Conservation (phyloP, 37 sponge, comb jelly and placozoan species). For the Ianthella basta region DNA sequence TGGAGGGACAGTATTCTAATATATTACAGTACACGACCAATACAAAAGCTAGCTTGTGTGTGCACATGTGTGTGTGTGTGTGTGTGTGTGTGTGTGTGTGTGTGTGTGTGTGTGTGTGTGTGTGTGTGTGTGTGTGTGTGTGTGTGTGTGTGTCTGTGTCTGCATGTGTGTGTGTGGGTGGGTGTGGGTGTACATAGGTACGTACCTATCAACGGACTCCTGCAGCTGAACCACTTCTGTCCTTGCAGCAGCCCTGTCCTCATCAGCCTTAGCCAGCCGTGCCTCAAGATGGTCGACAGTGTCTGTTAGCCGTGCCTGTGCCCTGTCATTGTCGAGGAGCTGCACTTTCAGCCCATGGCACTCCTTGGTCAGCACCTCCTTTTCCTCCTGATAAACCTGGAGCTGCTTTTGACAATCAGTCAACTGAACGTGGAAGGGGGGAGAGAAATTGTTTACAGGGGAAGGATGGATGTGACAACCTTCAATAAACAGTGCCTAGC, state of each 20-base stretch:
- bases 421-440: too few species aligned
- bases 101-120: too few species aligned
- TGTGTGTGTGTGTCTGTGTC: background rate
- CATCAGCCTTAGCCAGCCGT: conserved; percentile 34
- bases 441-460: too few species aligned
- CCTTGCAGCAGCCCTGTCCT: background rate
- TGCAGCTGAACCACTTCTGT: background rate
- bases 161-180: background rate
- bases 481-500: too few species aligned
- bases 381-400: conserved; percentile 35
- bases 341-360: conserved; percentile 23
- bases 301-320: conserved; percentile 17
- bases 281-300: conserved; percentile 21
- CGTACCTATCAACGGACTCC: background rate
- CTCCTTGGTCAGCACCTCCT: conserved; percentile 22
- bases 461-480: too few species aligned
- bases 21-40: too few species aligned
- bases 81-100: too few species aligned
- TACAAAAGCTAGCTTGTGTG: too few species aligned
- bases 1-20: conserved; percentile 4
- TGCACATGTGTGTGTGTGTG: too few species aligned
- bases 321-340: conserved; percentile 17
- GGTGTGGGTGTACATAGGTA: background rate
- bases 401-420: conserved; percentile 38
- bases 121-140: background rate